These are phyloP conservation scores for Orchestia grillus DNA, from an alignment of 1,140 invertebrate species.

Conservation along the genomic window DNA sequence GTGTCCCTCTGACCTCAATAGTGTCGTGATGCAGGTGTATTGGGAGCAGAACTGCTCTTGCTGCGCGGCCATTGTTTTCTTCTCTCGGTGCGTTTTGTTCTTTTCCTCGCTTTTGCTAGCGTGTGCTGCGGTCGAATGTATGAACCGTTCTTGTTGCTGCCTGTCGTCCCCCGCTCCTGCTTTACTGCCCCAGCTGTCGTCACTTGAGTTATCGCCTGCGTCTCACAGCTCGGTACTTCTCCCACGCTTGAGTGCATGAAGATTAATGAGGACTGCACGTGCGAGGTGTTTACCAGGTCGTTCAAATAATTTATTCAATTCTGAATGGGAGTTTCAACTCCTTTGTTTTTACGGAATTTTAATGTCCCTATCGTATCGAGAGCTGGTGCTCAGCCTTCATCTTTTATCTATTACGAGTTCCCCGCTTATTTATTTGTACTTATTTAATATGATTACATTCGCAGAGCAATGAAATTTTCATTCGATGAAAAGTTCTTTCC, in stretches of 20 bases:
- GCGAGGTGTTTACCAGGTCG: not conserved
- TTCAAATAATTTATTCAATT: not conserved
- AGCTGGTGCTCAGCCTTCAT: not conserved
- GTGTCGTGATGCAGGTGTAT: not conserved
- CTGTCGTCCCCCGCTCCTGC: not conserved
- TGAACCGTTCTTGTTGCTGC: not conserved
- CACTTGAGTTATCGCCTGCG: not conserved
- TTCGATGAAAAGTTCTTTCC: not conserved
- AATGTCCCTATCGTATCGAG: not conserved
- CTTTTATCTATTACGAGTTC: not conserved
- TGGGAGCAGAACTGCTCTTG: not conserved
- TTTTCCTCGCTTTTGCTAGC: not conserved
- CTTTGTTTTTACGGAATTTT: not conserved
- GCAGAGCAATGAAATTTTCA: not conserved
- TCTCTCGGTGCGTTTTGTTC: not conserved
- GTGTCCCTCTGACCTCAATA: constrained; percentile 31
- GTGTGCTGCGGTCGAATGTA: not conserved
- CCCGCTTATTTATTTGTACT: not conserved
- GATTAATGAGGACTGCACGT: not conserved
- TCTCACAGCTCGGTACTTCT: not conserved
- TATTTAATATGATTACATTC: not conserved
- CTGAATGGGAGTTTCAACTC: not conserved
- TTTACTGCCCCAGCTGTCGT: not conserved
- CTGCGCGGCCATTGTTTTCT: not conserved
- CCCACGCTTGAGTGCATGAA: not conserved